A percentile compares a stretch with the other conserved stretches of the same genome.
Conservation (phyloP, 2,113 vertebrate genomes). For the Trogon surrucura region DNA sequence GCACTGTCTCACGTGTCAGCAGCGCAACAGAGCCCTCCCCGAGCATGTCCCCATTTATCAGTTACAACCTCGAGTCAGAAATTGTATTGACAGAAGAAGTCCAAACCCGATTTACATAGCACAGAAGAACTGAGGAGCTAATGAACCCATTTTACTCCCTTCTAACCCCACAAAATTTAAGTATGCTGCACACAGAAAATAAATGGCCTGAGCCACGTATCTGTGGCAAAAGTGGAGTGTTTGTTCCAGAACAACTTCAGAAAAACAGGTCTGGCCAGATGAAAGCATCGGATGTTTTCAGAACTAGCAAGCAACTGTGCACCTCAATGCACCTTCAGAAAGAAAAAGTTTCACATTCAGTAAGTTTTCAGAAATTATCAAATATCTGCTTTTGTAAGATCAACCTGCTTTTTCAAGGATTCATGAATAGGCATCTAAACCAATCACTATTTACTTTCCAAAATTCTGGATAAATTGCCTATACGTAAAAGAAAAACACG, state of each 20-base stretch:
- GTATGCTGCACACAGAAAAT: not conserved
- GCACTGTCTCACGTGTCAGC: not conserved
- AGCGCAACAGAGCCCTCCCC: not conserved
- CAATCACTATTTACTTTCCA: not conserved
- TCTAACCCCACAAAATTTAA: not conserved
- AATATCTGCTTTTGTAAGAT: not conserved
- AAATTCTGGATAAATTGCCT: not conserved
- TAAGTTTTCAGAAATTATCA: not conserved
- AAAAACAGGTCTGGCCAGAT: not conserved
- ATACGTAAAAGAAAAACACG: not conserved
- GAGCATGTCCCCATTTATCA: accelerated
- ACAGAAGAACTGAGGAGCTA: not conserved
- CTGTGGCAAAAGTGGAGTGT: not conserved
- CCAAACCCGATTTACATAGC: not conserved
- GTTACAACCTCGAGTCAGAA: not conserved
- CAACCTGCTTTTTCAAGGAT: not conserved
- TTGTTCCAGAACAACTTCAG: not conserved
- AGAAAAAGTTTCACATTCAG: not conserved
- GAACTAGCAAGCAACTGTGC: not conserved
- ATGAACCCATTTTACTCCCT: not conserved
- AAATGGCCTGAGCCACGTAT: not conserved
- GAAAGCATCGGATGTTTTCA: not conserved
- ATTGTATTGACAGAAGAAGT: not conserved
- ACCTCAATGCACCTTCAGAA: not conserved
- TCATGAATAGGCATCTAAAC: not conserved